Evolutionary conservation across 1,140 invertebrate genomes (phyloP), one percentile per base, ranked within the genome.

Genomic region (Cecropterus lyciades): DNA sequence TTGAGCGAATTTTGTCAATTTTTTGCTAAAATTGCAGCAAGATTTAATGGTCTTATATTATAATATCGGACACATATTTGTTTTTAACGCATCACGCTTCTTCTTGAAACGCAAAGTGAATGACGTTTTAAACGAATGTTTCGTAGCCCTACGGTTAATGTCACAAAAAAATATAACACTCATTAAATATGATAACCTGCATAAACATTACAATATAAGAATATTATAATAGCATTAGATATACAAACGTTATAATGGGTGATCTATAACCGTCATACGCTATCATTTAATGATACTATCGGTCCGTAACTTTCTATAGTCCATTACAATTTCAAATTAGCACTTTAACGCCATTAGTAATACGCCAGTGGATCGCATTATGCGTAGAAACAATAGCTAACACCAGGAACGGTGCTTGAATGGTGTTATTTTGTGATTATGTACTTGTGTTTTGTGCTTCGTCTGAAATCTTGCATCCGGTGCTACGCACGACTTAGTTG

Each of bases 381-480:
- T 72, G 55, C 55, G 14, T 63, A n/a, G 59, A 55, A 70, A 74
- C 72, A 74, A 74, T 68, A 57, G 65, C 55, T 30, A 49, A 65
- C 62, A 55, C 43, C 46, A 27, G 13, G 57, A 53, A 56, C 42
- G 53, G 53, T 48, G 45, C 16, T 46, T 55, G 37, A 59, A 46
- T 52, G 57, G 59, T 70, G 70, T 75, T 76, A 72, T 75, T 71
- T 68, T 67, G 66, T 75, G 69, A 80, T 75, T 73, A 73, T 70
- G 65, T 66, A 57, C 30, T 62, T 60, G n/a, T 63, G 67, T 63
- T 72, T 52, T 65, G 67, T 65, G 63, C 67, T 43, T 48, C 43
- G 46, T 72, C 57, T 30, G 27, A 48, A 62, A 27, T 37, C 4
- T 27, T 24, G 16, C 70, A 69, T 57, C 57, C 46, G 52, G 27